phyloP scores from a whole-genome alignment of 2,888 invertebrate genomes.

The Drosophila formosana region DNA sequence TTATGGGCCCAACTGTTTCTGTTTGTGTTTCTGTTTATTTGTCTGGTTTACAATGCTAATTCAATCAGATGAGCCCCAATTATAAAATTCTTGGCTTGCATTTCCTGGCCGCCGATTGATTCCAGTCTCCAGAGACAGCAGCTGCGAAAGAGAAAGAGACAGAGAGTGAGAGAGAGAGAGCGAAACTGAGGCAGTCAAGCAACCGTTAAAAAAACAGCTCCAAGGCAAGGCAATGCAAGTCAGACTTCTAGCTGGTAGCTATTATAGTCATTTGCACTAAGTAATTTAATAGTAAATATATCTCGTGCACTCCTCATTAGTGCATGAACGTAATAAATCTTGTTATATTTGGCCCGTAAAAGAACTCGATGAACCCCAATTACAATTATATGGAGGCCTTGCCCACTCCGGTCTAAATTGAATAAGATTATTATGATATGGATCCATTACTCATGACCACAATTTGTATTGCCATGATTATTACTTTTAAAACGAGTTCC shows the following conservation, averaged over 20 bases:
- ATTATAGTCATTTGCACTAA: slow-evolving; percentile 31
- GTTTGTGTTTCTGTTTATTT: background rate
- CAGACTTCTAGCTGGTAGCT: background rate
- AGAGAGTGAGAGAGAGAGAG: background rate
- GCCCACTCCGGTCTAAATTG: slow-evolving; percentile 2
- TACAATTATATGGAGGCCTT: slow-evolving; percentile 3
- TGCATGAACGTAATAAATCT: slow-evolving; percentile 26
- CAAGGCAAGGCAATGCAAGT: background rate
- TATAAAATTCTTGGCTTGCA: slow-evolving; percentile 35
- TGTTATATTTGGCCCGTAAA: slow-evolving; percentile 24
- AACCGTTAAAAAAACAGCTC: slow-evolving; percentile 14
- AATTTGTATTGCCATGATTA: background rate
- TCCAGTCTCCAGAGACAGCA: slow-evolving; percentile 9
- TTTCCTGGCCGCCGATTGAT: slow-evolving; percentile 32
- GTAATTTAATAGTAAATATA: slow-evolving; percentile 33
- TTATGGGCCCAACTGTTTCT: slow-evolving; percentile 6
- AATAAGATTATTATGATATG: slow-evolving; percentile 23
- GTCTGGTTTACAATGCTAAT: slow-evolving; percentile 26
- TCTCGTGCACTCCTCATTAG: slow-evolving; percentile 40
- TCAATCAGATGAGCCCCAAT: slow-evolving; percentile 31
- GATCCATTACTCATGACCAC: slow-evolving; percentile 16
- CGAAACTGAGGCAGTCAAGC: slow-evolving; percentile 2
- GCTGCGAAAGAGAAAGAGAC: background rate
- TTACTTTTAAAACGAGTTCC: slow-evolving; percentile 12
- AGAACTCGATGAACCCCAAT: slow-evolving; percentile 19